A percentile compares a stretch with the other conserved stretches of the same genome.
phyloP scores from a whole-genome alignment of 2,888 invertebrate genomes.

The Drosophila paucipuncta region DNA sequence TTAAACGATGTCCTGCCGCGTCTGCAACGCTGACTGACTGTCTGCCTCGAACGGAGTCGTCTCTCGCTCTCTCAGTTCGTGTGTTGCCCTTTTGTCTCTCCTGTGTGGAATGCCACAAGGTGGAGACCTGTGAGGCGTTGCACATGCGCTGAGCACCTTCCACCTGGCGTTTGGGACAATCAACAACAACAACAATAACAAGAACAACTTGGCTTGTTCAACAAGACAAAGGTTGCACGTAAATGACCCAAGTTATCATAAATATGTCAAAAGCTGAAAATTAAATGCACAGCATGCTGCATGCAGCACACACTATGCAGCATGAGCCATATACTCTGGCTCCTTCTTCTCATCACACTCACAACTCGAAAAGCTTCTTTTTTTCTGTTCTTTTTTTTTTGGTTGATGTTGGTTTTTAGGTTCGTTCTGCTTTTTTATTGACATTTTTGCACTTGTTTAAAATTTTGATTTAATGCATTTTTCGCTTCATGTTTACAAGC shows the following conservation, averaged over 20 bases:
- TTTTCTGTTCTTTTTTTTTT: not conserved
- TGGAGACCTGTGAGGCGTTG: slow-evolving; percentile 39
- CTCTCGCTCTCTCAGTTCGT: not conserved
- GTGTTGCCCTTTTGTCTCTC: slow-evolving; percentile 11
- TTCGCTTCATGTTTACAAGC: slow-evolving; percentile 55
- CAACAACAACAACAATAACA: slow-evolving; percentile 20
- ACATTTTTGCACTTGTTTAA: slow-evolving; percentile 81
- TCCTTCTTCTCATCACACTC: slow-evolving; percentile 25
- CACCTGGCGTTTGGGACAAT: slow-evolving; percentile 79
- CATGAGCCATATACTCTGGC: slow-evolving; percentile 24
- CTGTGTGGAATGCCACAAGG: slow-evolving; percentile 48
- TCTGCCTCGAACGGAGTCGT: slow-evolving; percentile 56
- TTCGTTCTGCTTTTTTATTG: slow-evolving; percentile 63
- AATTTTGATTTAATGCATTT: slow-evolving; percentile 77
- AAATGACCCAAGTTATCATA: slow-evolving; percentile 85
- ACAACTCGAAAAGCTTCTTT: slow-evolving; percentile 7
- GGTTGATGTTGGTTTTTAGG: slow-evolving; percentile 4
- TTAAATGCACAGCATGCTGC: slow-evolving; percentile 83
- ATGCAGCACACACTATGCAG: slow-evolving; percentile 26
- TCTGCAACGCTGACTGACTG: slow-evolving; percentile 71
- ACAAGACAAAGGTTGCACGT: slow-evolving; percentile 84
- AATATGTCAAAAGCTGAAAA: slow-evolving; percentile 85
- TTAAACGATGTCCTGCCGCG: slow-evolving; percentile 85
- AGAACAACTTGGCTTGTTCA: slow-evolving; percentile 46
- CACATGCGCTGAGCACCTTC: slow-evolving; percentile 64